Evolutionary conservation across 1,140 invertebrate species (phyloP).

Genomic region (Trichoplusia ni): DNA sequence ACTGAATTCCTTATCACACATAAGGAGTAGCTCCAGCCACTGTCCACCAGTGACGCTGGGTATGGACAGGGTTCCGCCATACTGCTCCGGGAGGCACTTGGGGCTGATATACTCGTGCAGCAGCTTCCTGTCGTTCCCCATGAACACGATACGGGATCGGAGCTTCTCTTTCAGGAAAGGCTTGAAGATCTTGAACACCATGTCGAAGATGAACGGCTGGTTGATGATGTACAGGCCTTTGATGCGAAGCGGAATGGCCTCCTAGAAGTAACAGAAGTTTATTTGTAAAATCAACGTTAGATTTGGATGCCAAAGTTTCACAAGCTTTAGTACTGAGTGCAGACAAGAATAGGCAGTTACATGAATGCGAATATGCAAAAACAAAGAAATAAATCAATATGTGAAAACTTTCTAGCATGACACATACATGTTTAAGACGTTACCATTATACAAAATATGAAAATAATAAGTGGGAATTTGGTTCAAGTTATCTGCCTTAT

Average conservation of each 20-base stretch:
- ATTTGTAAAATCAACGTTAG: neutral
- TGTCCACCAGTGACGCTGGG: conserved; percentile 85
- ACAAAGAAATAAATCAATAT: no score
- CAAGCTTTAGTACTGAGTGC: no score
- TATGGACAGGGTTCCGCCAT: conserved; percentile 88
- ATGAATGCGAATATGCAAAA: no score
- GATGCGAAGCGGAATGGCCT: conserved; percentile 89
- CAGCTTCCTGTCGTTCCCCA: conserved; percentile 90
- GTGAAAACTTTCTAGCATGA: no score
- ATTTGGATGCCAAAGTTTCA: no score
- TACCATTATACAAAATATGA: no score
- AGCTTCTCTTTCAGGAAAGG: conserved; percentile 91
- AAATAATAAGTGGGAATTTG: no score
- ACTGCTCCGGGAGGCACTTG: conserved; percentile 89
- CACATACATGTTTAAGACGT: no score
- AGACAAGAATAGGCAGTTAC: no score
- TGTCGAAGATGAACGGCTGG: conserved; percentile 93
- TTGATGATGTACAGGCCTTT: conserved; percentile 94
- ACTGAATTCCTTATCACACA: conserved; percentile 88
- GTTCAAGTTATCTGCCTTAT: no score
- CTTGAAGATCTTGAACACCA: conserved; percentile 93
- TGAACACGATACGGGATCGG: conserved; percentile 89
- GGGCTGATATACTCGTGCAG: conserved; percentile 90
- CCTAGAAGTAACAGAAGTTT: conserved; percentile 82
- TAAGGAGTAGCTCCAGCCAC: conserved; percentile 87